A percentile compares a stretch with the other conserved stretches of the same genome.
Evolutionary conservation across 1,140 invertebrate species (phyloP).

Genomic region (Vollenhovia emeryi): DNA sequence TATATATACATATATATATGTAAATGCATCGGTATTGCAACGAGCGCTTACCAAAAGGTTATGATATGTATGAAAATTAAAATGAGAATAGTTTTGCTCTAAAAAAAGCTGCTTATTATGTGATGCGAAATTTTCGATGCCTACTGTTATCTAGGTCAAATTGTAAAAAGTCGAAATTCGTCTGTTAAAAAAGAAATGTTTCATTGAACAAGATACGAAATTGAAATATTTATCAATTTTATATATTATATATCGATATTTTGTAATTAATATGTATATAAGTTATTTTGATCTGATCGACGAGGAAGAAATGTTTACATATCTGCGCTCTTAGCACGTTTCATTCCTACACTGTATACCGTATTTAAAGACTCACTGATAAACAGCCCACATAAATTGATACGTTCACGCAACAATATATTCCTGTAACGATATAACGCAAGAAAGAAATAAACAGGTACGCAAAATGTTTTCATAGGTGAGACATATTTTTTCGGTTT

Average conservation of each 20-base stretch:
- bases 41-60: constrained; percentile 1
- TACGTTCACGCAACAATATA: constrained; percentile 30
- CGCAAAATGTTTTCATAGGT: constrained; percentile 3
- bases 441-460: constrained; percentile 29
- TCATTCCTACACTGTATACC: constrained; percentile 19
- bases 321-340: constrained; percentile 15
- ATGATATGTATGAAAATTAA: neutral
- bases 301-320: constrained; percentile 7
- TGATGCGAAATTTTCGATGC: neutral
- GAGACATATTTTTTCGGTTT: neutral
- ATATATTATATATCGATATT: constrained; percentile 35
- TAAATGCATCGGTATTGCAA: constrained; percentile 5
- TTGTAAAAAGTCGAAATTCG: constrained; percentile 7
- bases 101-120: neutral
- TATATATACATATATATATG: too few relatives aligned
- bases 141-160: neutral
- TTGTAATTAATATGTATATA: constrained; percentile 44
- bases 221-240: constrained; percentile 23
- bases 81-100: neutral
- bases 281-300: constrained; percentile 7
- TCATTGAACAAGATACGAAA: neutral
- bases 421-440: constrained; percentile 38
- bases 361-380: neutral
- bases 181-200: constrained; percentile 5
- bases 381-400: neutral